Base-by-base conservation (phyloP, 2,113 vertebrate genomes). In the Grammomys dolichurus region DNA sequence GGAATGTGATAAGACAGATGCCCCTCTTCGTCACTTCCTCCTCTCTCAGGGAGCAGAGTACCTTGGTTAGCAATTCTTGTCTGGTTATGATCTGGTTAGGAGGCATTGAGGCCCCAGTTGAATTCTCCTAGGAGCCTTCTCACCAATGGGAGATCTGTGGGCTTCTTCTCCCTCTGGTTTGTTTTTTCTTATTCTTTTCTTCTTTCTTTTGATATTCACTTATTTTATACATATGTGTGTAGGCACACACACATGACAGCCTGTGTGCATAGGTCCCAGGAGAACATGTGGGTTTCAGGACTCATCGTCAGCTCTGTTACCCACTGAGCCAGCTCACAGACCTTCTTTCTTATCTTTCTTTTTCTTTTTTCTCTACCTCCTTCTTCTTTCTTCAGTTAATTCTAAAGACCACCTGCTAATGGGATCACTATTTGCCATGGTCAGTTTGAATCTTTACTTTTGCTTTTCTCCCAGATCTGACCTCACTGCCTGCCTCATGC, bases 401-500 rank as follows among this genome's bases (percentile, higher is more conserved):
- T 54, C 82, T 90, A 20, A 31, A 76, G 67, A 26, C 87, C 76
- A 76, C 58, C 48, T 90, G 51, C 76, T 93, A 46, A 1, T 82
- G n/a, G 81, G 90, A 87, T 10, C 63, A 22, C 22, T 87, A 17
- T 20, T 92, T 76, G 65, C n/a, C 24, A 51, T 58, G 54, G 60
- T 89, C 80, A n/a, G 60, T 69, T 88, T 78, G 73, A 88, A 86
- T 60, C 36, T 78, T 43, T 54, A 87, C 90, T 96, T 96, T 93
- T 95, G 86, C 96, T 65, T 88, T 87, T 93, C n/a, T 73, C 96
- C 63, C 46, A 78, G 43, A 24, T 96, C 90, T 84, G 36, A 92
- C 90, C 73, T 78, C 85, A 54, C 97, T 96, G 97, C 90, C 92
- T 82, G 63, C 96, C 94, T 95, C 78, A 65, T 92, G 46, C 69